Conservation (phyloP, 2,888 invertebrate genomes). For the Syritta pipiens region DNA sequence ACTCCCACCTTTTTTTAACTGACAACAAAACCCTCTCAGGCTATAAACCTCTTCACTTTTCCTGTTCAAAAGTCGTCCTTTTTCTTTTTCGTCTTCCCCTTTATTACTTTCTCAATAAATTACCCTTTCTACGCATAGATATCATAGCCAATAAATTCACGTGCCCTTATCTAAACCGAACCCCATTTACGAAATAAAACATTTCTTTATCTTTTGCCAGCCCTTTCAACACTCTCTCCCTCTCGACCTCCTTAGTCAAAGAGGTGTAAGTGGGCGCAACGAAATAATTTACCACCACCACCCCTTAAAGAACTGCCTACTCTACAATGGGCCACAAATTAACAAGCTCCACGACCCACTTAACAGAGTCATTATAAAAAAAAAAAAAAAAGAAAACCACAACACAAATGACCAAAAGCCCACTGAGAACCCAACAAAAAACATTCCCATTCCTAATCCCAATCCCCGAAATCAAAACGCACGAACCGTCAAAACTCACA, state of each 20-base stretch:
- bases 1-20: too few relatives aligned
- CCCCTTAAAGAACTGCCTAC: background rate
- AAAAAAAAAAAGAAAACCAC: conserved; percentile 4
- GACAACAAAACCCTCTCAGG: too few relatives aligned
- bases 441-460: background rate
- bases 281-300: conserved; percentile 10
- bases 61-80: too few relatives aligned
- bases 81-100: background rate
- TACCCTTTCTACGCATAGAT: background rate
- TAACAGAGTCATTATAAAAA: conserved; percentile 58
- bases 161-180: conserved; percentile 28
- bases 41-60: background rate
- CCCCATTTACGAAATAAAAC: conserved; percentile 28
- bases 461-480: conserved; percentile 54
- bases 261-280: conserved; percentile 15
- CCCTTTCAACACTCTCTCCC: conserved; percentile 42
- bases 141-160: conserved; percentile 12
- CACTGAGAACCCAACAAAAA: conserved; percentile 8
- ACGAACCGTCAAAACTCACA: conserved; percentile 35
- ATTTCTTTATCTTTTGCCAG: conserved; percentile 25
- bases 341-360: conserved; percentile 64
- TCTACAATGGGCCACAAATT: conserved; percentile 27
- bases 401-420: conserved; percentile 7
- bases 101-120: conserved; percentile 8
- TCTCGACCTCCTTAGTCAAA: too few relatives aligned